A percentile compares a stretch with the other conserved stretches of the same genome.
Evolutionary conservation across 2,797 vertebrate species (phyloP).

Genomic region (Gallinago stenura): DNA sequence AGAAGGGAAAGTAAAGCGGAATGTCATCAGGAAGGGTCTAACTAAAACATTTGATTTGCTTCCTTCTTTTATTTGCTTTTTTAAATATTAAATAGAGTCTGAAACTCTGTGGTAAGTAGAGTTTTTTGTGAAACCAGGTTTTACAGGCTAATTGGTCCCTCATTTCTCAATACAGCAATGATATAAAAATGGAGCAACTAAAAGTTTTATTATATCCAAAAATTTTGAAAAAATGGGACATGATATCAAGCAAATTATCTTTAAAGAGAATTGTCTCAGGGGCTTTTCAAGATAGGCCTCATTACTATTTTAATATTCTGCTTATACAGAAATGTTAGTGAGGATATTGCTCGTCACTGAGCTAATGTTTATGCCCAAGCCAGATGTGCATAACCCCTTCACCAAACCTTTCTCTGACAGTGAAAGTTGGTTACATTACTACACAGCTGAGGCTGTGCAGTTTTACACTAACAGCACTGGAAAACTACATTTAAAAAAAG

Average conservation of each 20-base stretch:
- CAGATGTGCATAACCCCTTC: not conserved
- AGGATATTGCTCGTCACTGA: not conserved
- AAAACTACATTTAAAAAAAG: not conserved
- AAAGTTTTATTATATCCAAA: not conserved
- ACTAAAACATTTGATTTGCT: slow-evolving; percentile 23
- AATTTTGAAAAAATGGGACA: not conserved
- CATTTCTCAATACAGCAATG: not conserved
- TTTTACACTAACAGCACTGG: not conserved
- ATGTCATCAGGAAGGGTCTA: slow-evolving; percentile 26
- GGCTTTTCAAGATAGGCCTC: not conserved
- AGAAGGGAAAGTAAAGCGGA: not conserved
- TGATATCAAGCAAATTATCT: not conserved
- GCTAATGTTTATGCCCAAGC: not conserved
- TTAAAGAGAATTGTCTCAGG: not conserved
- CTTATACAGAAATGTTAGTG: not conserved
- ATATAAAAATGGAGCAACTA: not conserved
- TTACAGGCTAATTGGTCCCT: not conserved
- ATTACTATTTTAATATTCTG: not conserved
- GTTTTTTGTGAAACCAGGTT: not conserved
- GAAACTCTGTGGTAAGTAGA: not conserved
- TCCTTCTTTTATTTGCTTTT: slow-evolving; percentile 15
- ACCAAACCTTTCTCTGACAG: accelerated
- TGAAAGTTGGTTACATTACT: accelerated
- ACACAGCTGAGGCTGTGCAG: not conserved
- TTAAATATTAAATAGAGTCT: slow-evolving; percentile 28